Conservation (phyloP, 1,140 invertebrate species). For the Procambarus virginalis region DNA sequence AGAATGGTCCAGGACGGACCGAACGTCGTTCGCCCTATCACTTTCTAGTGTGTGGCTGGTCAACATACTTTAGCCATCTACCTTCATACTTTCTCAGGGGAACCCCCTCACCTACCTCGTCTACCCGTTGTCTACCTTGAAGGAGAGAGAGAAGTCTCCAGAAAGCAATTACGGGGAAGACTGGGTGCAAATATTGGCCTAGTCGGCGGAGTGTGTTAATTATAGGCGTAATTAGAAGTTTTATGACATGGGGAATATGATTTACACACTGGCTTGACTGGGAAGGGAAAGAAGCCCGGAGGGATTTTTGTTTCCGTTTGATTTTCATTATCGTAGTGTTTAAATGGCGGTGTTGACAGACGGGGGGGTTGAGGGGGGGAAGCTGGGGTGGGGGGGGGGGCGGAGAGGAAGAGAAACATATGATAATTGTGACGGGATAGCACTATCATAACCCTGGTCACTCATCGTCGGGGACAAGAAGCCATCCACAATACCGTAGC, state of each 20-base stretch:
- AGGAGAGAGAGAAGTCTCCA: neutral
- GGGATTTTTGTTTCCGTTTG: neutral
- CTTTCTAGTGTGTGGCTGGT: no score
- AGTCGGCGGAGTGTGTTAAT: neutral
- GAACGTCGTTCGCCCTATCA: no score
- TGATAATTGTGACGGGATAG: no score
- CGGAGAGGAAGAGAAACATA: neutral
- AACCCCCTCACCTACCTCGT: no score
- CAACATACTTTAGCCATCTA: no score
- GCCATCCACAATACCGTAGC: no score
- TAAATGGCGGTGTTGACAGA: neutral
- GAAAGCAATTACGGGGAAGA: neutral
- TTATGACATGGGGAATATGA: neutral
- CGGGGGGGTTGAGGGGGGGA: neutral
- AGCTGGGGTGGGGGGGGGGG: neutral
- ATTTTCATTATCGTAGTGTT: neutral
- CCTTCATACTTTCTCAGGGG: no score
- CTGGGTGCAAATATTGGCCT: neutral
- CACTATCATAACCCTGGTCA: no score
- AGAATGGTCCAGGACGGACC: no score
- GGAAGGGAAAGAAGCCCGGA: neutral
- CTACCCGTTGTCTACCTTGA: no score
- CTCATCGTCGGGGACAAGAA: no score
- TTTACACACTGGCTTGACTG: neutral
- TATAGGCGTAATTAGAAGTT: conserved; percentile 12